Conservation (phyloP, 2,888 invertebrate genomes). For the Amphipyra berbera region DNA sequence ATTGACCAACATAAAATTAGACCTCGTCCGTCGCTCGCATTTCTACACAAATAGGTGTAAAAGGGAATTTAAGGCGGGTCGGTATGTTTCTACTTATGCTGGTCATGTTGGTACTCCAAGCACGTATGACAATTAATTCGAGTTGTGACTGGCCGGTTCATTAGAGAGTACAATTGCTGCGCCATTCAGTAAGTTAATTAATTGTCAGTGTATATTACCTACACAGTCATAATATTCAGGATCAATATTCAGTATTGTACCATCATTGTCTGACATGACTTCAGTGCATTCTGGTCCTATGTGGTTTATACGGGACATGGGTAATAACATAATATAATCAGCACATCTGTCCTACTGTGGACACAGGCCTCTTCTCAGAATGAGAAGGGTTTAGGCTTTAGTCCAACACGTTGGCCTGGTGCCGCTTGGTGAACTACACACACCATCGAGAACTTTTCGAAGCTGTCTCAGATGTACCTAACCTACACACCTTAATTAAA, state of each 20-base stretch:
- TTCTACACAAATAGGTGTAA: constrained; percentile 13
- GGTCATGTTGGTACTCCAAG: constrained; percentile 72
- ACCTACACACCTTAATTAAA: no score
- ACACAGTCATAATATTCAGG: constrained; percentile 21
- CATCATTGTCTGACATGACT: constrained; percentile 6
- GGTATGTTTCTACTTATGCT: constrained; percentile 62
- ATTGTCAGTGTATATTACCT: constrained; percentile 55
- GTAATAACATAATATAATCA: no score
- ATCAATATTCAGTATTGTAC: constrained; percentile 25
- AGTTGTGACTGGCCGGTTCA: constrained; percentile 75
- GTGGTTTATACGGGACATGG: no score
- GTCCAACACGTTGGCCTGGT: no score
- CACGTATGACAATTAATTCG: constrained; percentile 85
- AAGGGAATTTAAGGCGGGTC: constrained; percentile 14
- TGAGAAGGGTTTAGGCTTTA: no score
- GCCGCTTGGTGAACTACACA: no score
- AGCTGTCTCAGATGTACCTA: no score
- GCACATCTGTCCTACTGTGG: no score
- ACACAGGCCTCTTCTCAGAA: no score
- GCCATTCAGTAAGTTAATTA: constrained; percentile 78
- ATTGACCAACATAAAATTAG: constrained; percentile 43
- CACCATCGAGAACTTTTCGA: no score
- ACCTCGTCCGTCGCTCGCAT: constrained; percentile 24
- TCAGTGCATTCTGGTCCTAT: not conserved
- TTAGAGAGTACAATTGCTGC: constrained; percentile 79